Evolutionary conservation across 2,888 invertebrate genomes (phyloP), one percentile per base, ranked within the genome.

Genomic region (Cantharis lateralis): DNA sequence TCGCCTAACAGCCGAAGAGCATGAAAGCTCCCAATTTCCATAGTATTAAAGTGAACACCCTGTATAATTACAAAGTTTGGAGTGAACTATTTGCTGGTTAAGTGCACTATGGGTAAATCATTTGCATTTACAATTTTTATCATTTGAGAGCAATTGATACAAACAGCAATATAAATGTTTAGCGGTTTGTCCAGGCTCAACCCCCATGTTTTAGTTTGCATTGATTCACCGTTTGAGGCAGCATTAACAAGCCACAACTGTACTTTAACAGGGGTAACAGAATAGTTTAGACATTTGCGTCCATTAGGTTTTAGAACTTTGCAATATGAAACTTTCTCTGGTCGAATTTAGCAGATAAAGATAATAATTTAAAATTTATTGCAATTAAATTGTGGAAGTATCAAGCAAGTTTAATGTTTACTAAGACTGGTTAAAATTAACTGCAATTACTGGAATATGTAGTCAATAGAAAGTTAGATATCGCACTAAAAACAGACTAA

Each of bases 231-330:
- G 69, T 62, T 68, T 68, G 70, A 62, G 73, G 73, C 61, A 64
- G 76, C 73, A 77, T 77, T 77, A 77, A 71, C 76, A 66, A 20
- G 70, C 70, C 73, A 62, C 76, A 74, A 68, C 71, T 71, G 63
- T 15, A 68, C 66, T 70, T 70, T 72, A 64, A 71, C 63, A 48
- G 76, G 72, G 76, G 69, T 72, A 72, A 72, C 72, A 69, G 73
- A 73, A 73, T 73, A 77, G 73, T 77, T 77, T 71, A 77, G 76
- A 77, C 76, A 74, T 77, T 77, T 77, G 73, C 76, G 73, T 73
- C 73, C 76, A 73, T 77, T 77, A 73, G 70, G 69, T 74, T 73
- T 73, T 70, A 62, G 72, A 76, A 76, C 70, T 76, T 76, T 69
- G 20, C 32, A 66, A 24, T 66, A 66, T 16, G 64, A 66, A 66